phyloP scores from a whole-genome alignment of 2,113 vertebrate genomes.

The Podocnemis expansa region DNA sequence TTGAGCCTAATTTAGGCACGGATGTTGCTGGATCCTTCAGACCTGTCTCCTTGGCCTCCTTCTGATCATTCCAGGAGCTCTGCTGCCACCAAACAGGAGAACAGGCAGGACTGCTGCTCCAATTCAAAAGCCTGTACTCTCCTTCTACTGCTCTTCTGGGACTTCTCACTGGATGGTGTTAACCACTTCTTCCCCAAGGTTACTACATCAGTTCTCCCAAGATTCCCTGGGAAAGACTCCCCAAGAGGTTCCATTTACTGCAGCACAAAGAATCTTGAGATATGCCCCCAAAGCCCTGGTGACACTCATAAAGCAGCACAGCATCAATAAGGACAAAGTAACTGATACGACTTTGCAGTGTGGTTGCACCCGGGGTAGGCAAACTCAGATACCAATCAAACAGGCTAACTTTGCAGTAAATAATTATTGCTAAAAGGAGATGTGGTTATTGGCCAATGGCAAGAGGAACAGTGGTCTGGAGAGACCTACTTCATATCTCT shows the following conservation, averaged over 20 bases:
- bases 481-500: background rate
- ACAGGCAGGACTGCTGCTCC: too few relatives aligned
- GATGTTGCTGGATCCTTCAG: too few relatives aligned
- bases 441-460: background rate
- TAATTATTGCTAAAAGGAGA: background rate
- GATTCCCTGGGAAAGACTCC: background rate
- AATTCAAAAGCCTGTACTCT: too few relatives aligned
- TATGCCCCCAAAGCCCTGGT: background rate
- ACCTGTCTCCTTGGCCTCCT: too few relatives aligned
- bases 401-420: background rate
- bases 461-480: background rate
- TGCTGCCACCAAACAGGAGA: too few relatives aligned
- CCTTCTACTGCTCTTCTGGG: too few relatives aligned
- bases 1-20: too few relatives aligned
- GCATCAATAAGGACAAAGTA: background rate
- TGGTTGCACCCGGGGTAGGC: background rate
- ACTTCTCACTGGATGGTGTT: too few relatives aligned
- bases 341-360: background rate
- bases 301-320: background rate
- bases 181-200: too few relatives aligned
- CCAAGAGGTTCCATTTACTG: background rate
- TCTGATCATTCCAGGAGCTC: too few relatives aligned
- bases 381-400: background rate
- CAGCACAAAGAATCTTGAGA: background rate
- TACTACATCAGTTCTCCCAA: background rate